These are phyloP conservation scores for Pandemis corylana DNA, from an alignment of 2,888 invertebrate species.

Conservation along the genomic window DNA sequence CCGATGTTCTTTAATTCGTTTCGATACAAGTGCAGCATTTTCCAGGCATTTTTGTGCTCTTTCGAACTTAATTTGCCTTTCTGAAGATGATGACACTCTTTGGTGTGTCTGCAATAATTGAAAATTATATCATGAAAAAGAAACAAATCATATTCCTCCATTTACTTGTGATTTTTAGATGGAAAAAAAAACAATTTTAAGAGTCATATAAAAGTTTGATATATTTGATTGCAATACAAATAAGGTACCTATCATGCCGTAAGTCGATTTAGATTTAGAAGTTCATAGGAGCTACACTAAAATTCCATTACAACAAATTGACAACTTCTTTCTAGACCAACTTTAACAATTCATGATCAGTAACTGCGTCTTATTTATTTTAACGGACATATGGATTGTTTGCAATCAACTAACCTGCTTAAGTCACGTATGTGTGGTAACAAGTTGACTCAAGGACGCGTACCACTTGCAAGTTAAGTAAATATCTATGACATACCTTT, in stretches of 20 bases:
- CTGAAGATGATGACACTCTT: constrained; percentile 67
- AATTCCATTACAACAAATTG: constrained; percentile 12
- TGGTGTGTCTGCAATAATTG: constrained; percentile 54
- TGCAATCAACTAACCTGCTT: constrained; percentile 17
- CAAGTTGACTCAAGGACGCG: constrained; percentile 35
- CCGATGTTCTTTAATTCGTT: constrained; percentile 78
- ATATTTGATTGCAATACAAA: not conserved
- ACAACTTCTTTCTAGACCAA: constrained; percentile 39
- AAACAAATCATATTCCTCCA: too few species aligned
- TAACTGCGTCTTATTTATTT: constrained; percentile 24
- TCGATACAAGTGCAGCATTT: constrained; percentile 81
- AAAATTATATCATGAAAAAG: not conserved
- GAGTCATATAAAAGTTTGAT: too few species aligned
- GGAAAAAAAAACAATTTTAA: too few species aligned
- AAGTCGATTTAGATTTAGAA: not conserved
- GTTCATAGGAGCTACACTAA: not conserved
- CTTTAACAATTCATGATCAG: constrained; percentile 39
- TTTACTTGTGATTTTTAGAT: too few species aligned
- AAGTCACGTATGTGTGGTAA: constrained; percentile 26
- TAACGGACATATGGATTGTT: constrained; percentile 30
- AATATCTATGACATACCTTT: constrained; percentile 60
- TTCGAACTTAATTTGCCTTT: constrained; percentile 78
- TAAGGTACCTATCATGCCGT: not conserved
- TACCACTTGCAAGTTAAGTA: constrained; percentile 23
- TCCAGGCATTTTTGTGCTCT: constrained; percentile 79